These are phyloP conservation scores for Cryptoblepharus egeriae DNA, from an alignment of 2,797 vertebrate species.

Conservation along the genomic window DNA sequence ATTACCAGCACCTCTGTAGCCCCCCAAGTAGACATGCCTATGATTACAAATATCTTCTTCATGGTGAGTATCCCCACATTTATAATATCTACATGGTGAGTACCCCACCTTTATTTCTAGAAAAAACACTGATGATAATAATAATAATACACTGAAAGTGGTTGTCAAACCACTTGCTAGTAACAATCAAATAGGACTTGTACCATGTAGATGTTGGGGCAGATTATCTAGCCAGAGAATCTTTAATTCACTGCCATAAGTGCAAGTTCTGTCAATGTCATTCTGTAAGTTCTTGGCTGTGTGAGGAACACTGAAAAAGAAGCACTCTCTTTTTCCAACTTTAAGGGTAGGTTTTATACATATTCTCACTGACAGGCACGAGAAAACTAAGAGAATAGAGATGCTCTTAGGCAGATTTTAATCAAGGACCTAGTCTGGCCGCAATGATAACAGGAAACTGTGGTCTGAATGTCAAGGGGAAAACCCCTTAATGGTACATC, in stretches of 20 bases:
- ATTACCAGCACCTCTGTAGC: too few species aligned
- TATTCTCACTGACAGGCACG: too few species aligned
- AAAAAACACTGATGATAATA: too few species aligned
- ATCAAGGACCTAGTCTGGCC: neutral
- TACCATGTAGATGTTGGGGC: neutral
- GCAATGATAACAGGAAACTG: neutral
- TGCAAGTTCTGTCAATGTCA: neutral
- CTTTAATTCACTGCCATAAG: neutral
- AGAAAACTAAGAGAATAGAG: neutral
- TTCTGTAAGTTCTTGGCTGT: too few species aligned
- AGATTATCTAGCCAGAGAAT: neutral
- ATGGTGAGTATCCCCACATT: too few species aligned
- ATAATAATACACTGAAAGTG: neutral
- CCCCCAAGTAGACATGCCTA: too few species aligned
- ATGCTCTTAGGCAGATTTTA: neutral
- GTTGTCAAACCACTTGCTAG: neutral
- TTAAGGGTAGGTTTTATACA: too few species aligned
- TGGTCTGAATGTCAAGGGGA: neutral
- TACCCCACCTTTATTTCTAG: too few species aligned
- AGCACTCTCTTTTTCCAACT: too few species aligned
- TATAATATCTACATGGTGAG: too few species aligned
- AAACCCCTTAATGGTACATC: neutral
- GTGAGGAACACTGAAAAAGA: too few species aligned
- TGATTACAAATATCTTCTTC: too few species aligned
- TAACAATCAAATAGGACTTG: neutral